Base-by-base conservation (phyloP, 2,888 invertebrate genomes). In the Quadroppia sp. region DNA sequence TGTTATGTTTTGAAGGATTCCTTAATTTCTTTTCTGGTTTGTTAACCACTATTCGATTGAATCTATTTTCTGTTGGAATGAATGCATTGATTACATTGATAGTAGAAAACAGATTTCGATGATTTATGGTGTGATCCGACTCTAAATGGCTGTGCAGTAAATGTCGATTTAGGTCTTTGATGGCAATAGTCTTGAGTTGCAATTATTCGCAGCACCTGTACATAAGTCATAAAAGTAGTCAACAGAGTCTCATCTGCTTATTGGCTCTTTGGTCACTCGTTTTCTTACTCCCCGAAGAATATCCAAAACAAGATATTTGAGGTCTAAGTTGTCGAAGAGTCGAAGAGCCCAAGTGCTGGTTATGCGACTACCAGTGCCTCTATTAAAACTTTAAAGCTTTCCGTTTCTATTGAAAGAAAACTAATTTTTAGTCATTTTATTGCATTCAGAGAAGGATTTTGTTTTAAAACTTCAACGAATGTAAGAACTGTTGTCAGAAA, bases 101-200 rank as follows among this genome's bases (percentile, higher is more conserved):
- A n/a, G 20, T 56, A 3, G 23, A 56, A 56, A 56, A 56, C 56
- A 56, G 23, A 56, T 56, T n/a, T 23, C 6, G 2, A 23, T 56
- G 56, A 56, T 56, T 56, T 56, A 56, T 56, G 56, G 23, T 56
- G 56, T 56, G 56, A 23, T 56, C 13, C 9, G 23, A 56, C 23
- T 25, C 13, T 56, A 56, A 25, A 56, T 11, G 25, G 2, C 13
- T 56, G 56, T 56, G 20, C 23, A 23, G 25, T 23, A 56, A 56
- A 56, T 56, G 56, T 56, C 56, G 2, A 56, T 56, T 56, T 23
- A 23, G 56, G 23, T 56, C 20, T 56, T 56, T 25, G 13, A 56
- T 56, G 28, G 25, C 56, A 6, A 36, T 36, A 36, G 36, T 36
- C 36, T 36, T 36, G 36, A 50, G 15, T 50, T 56, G 56, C 13